phyloP scores from a whole-genome alignment of 2,113 vertebrate genomes.

The Puntigrus tetrazona region DNA sequence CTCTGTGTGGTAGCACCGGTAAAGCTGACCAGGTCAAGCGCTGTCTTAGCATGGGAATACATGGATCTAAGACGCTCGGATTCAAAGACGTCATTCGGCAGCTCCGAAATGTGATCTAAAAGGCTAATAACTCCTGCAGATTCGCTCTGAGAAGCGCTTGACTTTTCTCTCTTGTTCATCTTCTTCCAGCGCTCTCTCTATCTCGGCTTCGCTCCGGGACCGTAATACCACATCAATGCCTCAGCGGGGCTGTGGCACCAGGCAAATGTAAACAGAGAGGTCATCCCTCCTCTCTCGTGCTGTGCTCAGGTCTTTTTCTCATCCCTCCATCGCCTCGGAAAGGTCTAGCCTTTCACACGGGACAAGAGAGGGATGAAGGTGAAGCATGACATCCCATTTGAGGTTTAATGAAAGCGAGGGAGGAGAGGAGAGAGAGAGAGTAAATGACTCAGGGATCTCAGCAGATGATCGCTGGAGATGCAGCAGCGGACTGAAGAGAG shows the following conservation, averaged over 20 bases:
- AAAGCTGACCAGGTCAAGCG: neutral
- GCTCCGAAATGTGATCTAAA: constrained; percentile 17
- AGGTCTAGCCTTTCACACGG: constrained; percentile 51
- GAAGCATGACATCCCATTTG: constrained; percentile 36
- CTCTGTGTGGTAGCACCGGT: neutral
- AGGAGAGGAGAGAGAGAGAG: neutral
- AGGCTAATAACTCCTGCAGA: constrained; percentile 41
- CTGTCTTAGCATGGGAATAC: constrained; percentile 12
- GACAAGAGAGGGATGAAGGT: constrained; percentile 34
- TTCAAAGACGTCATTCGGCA: constrained; percentile 22
- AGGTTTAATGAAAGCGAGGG: constrained; percentile 31
- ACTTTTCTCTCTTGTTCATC: constrained; percentile 45
- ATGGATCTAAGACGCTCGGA: constrained; percentile 22
- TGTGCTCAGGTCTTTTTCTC: constrained; percentile 43
- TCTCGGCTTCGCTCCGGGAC: constrained; percentile 25
- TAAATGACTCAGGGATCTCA: constrained; percentile 21
- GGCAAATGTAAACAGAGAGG: constrained; percentile 52
- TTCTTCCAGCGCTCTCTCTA: neutral
- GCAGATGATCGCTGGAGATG: constrained; percentile 11
- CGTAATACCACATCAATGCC: constrained; percentile 45
- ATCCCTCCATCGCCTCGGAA: constrained; percentile 32
- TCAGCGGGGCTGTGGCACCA: constrained; percentile 52
- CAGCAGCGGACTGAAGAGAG: constrained; percentile 15
- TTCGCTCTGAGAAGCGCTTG: constrained; percentile 33
- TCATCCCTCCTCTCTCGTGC: constrained; percentile 38